Evolutionary conservation across 2,888 invertebrate genomes (phyloP), one percentile per base, ranked within the genome.

Genomic region (Stenoptilia bipunctidactyla): DNA sequence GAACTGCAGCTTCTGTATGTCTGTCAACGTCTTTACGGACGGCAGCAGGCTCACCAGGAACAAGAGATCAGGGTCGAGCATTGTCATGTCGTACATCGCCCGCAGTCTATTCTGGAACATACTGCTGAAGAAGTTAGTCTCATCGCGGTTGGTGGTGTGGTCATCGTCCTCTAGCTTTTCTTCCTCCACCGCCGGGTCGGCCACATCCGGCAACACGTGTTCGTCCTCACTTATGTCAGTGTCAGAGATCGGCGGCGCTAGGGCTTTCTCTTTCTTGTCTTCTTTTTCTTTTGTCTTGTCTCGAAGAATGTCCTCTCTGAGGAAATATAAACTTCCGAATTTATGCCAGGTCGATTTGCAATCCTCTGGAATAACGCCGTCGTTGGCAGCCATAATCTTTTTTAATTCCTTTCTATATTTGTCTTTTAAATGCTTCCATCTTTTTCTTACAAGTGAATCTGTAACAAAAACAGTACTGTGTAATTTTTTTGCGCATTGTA

Each of bases 351-450:
- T 40, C 1, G 50, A 46, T 1, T 43, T 14, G 13, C 41, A 40
- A 2, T 40, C 34, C 8, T 46, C 44, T 1, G 47, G 40, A n/a
- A 30, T 30, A 1, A 43, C 34, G 8, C 39, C 30, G 27, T 39
- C 25, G 36, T 44, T 20, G 15, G 38, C 15, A 1, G 42, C 15
- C 12, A 35, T 36, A 4, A 48, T 15, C 39, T 52, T 58, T 43
- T 54, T 58, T 10, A 51, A 40, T 34, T 61, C 60, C n/a, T 58
- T 55, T 6, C 58, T 47, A 45, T 52, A 58, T 33, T 58, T 54
- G 43, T 61, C 60, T 35, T 54, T 57, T 1, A 58, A 41, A 12
- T 59, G 52, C 41, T 59, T 61, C 59, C 59, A 61, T 15, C 53
- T 42, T 40, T 55, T 59, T 36, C 45, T 50, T 9, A 61, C 4